Base-by-base conservation (phyloP, 1,140 invertebrate genomes). In the Nymphalis io region DNA sequence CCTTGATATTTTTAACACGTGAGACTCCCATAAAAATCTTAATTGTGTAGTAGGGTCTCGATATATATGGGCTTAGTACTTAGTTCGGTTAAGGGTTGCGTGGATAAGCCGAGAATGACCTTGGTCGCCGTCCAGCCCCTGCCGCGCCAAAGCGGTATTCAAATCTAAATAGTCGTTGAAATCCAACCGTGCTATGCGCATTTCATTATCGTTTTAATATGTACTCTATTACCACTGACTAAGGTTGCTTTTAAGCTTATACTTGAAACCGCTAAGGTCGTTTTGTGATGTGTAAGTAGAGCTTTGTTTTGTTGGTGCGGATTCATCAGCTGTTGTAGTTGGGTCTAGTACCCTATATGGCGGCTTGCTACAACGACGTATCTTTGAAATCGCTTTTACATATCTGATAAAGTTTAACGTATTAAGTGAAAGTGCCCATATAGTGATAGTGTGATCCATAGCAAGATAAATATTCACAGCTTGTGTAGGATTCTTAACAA, bases 281-380 rank as follows among this genome's bases (percentile, higher is more conserved):
- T 79, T 76, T 63, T 66, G 63, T 62, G 53, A 74, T 74, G 64
- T 57, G 51, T 65, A 55, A 57, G 38, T 57, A 64, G 48, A 71
- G 75, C 79, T 82, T 85, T 88, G 82, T 90, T 88, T 84, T 89
- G 83, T 76, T 84, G 78, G 83, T 82, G 74, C 78, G 82, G 85
- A 84, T 86, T 85, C 81, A 84, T 88, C 88, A 90, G 88, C 88
- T 90, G 87, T 89, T 87, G 75, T 70, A 75, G 72, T 77, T 61
- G 75, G 79, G 72, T 76, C 83, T 88, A 86, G 87, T 90, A 80
- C 75, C 80, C 74, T 79, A 75, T 79, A 75, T 82, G 78, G 62
- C 73, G 75, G 70, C 78, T 81, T 63, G 44, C 72, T 70, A 81
- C 68, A 63, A 81, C 73, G 82, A 88, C 88, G 88, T 88, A 82